Base-by-base conservation (phyloP, 2,888 invertebrate genomes). In the Pammene aurita region DNA sequence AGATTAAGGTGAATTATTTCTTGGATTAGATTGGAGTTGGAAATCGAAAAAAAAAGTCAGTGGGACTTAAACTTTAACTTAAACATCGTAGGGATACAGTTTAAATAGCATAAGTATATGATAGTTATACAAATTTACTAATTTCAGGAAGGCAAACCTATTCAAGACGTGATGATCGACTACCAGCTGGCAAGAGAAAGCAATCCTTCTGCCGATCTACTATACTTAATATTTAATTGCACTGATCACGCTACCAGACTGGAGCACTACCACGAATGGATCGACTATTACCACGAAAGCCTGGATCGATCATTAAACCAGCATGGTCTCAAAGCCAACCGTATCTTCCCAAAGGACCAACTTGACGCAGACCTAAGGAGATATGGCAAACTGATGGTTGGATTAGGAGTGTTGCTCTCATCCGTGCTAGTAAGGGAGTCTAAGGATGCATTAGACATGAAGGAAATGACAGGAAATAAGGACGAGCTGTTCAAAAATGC, bases 151-250 rank as follows among this genome's bases (percentile, higher is more conserved):
- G 76, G 74, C 0, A 62, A 62, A 4, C 58, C 77, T 0, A 70
- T 73, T 4, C 73, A 81, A 6, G 78, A 77, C 13, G 72, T 84
- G 0, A 73, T 85, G 71, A 78, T 85, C 5, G 85, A 85, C 73
- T 85, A 83, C 67, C 85, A 86, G 70, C 2, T 78, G 13, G 74
- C 79, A 0, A 79, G 65, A 56, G 77, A 76, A 65, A 73, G 72
- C 5, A 81, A 71, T 14, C 85, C 85, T 6, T 81, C 72, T 0
- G 64, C 66, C 6, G 85, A 85, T 26, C 34, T 86, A 0, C 73
- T 80, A 5, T 83, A 79, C 73, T 71, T 82, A 72, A 69, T 85
- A 13, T 82, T 84, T 65, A 82, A 78, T 70, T 80, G 84, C 56
- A 82, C 82, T 0, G 76, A 82, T 52, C 74, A 85, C n/a, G 74